Evolutionary conservation across 1,140 invertebrate genomes (phyloP).

Genomic region (Panagrolaimus sp.): DNA sequence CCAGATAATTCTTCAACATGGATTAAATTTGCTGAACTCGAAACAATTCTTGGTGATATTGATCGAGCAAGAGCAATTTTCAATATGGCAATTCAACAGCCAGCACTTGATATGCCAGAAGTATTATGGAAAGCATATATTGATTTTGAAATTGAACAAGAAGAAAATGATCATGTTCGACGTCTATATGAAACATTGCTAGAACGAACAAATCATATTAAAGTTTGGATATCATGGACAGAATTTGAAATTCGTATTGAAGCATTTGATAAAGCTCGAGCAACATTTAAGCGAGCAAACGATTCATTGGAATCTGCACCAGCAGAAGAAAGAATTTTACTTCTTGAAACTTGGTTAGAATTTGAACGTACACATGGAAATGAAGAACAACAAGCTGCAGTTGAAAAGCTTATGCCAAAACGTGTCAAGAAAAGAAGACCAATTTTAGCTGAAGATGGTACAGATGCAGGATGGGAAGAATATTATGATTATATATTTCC

Average conservation of each 20-base stretch:
- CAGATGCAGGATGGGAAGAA: conserved; percentile 96
- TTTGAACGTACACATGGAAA: conserved; percentile 82
- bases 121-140: conserved; percentile 97
- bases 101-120: conserved; percentile 95
- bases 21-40: conserved; percentile 97
- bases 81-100: conserved; percentile 82
- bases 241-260: conserved; percentile 77
- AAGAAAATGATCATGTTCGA: conserved; percentile 79
- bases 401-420: conserved; percentile 81
- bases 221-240: conserved; percentile 96
- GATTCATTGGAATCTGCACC: conserved; percentile 67
- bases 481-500: conserved; percentile 98
- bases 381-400: conserved; percentile 68
- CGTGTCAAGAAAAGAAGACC: conserved; percentile 88
- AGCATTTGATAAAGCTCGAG: conserved; percentile 70
- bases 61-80: conserved; percentile 87
- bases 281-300: conserved; percentile 74
- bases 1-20: conserved; percentile 96
- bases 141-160: conserved; percentile 92
- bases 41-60: conserved; percentile 85
- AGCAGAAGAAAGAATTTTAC: conserved; percentile 82
- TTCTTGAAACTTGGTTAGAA: conserved; percentile 90
- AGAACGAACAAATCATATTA: conserved; percentile 89
- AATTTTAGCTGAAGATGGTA: conserved; percentile 83
- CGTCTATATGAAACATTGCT: conserved; percentile 85